These are phyloP conservation scores for Gymnocephalus cernua DNA, from an alignment of 2,113 vertebrate genomes.

Conservation along the genomic window DNA sequence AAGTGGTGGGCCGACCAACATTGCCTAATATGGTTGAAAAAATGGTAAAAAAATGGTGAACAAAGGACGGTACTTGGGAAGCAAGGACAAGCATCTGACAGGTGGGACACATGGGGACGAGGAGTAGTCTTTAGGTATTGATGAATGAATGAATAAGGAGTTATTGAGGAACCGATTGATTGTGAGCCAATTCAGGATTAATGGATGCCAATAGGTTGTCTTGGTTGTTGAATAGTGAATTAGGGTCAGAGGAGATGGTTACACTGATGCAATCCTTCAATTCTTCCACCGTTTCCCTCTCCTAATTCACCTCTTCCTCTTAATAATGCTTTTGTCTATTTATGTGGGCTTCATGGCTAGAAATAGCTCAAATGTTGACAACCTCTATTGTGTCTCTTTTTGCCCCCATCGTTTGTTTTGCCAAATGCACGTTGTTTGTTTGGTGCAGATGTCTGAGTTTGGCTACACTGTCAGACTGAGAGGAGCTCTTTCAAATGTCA, in stretches of 20 bases:
- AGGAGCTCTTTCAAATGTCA: slow-evolving; percentile 10
- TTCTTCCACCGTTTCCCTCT: slow-evolving; percentile 11
- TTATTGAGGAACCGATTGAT: slow-evolving; percentile 75
- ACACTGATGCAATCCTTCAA: slow-evolving; percentile 26
- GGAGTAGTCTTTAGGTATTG: slow-evolving; percentile 63
- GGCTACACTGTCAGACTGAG: slow-evolving; percentile 3
- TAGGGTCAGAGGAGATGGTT: slow-evolving; percentile 50
- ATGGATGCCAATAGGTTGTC: slow-evolving; percentile 76
- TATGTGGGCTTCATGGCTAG: neutral
- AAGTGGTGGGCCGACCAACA: neutral
- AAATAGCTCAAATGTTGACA: slow-evolving; percentile 54
- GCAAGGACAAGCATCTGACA: slow-evolving; percentile 45
- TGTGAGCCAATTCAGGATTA: slow-evolving; percentile 71
- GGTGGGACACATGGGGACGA: slow-evolving; percentile 28
- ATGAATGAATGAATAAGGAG: slow-evolving; percentile 75
- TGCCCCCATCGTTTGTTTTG: slow-evolving; percentile 46
- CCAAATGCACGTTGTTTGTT: slow-evolving; percentile 44
- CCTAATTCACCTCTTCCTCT: slow-evolving; percentile 14
- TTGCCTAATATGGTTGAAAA: neutral
- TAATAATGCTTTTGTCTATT: slow-evolving; percentile 33
- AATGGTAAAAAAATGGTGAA: too few species aligned
- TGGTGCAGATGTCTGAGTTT: slow-evolving; percentile 16
- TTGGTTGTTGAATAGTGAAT: slow-evolving; percentile 70
- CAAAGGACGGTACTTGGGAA: neutral
- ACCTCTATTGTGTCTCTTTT: slow-evolving; percentile 46